Base-by-base conservation (phyloP, 2,888 invertebrate species). In the Chrysodeixis includens region DNA sequence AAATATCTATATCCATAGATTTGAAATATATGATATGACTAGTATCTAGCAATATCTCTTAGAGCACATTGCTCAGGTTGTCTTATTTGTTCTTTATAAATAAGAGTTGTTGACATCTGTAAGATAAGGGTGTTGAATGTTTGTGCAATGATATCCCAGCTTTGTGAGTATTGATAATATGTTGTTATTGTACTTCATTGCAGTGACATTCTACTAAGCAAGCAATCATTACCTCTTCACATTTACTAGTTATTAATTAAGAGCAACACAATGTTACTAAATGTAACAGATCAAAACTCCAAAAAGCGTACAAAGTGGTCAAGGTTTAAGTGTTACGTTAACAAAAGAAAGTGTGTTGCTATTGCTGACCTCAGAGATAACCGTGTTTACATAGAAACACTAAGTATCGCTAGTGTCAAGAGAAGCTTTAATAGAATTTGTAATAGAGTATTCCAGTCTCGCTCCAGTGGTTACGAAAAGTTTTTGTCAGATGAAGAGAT, bases 401-500 rank as follows among this genome's bases (percentile, higher is more conserved):
- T 94, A 30, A 93, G 88, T 81, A 83, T 88, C 18, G 81, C 88
- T 5, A 92, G 91, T 86, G 85, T 92, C 20, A 93, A 89, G 75
- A 88, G 93, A 69, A 90, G 88, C 70, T 69, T 95, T 18, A 88
- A 88, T 73, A 95, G 92, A 82, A 87, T 95, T 55, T 95, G 82
- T 76, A 88, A 79, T 60, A 84, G 83, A 52, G 64, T 93, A 22
- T 92, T 95, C 62, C 91, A 86, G 60, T 87, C 95, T 8, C 96
- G 95, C 75, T 88, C 89, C 67, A 93, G 92, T 82, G 96, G 96
- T 44, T 97, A 97, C 86, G 94, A 95, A 76, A 94, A 95, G 80
- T 96, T 97, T 87, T 90, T 96, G 51, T 95, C 96, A 2, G 97
- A 97, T 30, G 97, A 97, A 82, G 97, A 97, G 85, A 96, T 96